These are phyloP conservation scores for Panagrolaimus sp. DNA, from an alignment of 1,140 invertebrate genomes.

Conservation along the genomic window DNA sequence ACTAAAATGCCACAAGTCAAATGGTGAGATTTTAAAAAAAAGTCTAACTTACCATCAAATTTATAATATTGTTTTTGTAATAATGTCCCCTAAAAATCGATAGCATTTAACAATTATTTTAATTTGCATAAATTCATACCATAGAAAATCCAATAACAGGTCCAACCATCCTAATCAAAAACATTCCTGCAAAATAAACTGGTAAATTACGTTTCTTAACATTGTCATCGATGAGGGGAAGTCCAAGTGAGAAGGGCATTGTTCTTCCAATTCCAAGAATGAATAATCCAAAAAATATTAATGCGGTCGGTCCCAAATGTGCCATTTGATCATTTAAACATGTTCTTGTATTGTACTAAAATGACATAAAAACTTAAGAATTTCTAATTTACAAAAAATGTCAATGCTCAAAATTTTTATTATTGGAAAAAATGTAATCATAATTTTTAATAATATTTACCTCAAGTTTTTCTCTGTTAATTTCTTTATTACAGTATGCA, in stretches of 20 bases:
- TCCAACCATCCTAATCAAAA: constrained; percentile 56
- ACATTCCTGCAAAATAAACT: constrained; percentile 57
- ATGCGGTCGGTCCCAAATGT: constrained; percentile 47
- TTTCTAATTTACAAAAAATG: no score
- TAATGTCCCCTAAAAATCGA: background rate
- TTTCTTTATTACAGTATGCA: background rate
- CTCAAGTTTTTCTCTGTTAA: background rate
- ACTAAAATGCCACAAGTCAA: constrained; percentile 23
- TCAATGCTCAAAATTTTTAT: no score
- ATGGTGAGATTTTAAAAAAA: constrained; percentile 11
- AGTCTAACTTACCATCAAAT: background rate
- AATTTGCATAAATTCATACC: no score
- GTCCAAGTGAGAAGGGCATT: constrained; percentile 54
- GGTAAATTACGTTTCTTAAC: constrained; percentile 53
- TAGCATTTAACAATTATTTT: constrained; percentile 41
- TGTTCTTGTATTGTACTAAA: constrained; percentile 31
- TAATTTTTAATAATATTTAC: constrained; percentile 46
- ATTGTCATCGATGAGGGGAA: constrained; percentile 58
- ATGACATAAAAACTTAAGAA: no score
- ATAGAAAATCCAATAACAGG: constrained; percentile 55
- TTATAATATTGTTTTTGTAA: constrained; percentile 54
- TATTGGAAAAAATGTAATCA: no score
- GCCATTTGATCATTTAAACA: constrained; percentile 28
- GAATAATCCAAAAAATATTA: constrained; percentile 55
- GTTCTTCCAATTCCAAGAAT: constrained; percentile 54